Conservation (phyloP, 2,888 invertebrate genomes). For the Hermodice carunculata region DNA sequence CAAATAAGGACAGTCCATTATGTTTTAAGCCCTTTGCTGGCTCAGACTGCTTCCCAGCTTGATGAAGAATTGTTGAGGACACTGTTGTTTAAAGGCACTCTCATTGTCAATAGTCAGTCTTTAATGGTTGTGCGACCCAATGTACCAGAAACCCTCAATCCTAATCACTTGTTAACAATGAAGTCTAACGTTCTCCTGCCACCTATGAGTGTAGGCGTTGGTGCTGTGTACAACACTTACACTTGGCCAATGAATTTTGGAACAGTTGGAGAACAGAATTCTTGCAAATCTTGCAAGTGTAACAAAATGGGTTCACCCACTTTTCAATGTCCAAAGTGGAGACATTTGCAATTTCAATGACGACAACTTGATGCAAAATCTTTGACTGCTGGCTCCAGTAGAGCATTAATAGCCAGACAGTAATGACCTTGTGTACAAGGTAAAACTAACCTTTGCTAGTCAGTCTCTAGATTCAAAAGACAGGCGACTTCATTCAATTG, state of each 20-base stretch:
- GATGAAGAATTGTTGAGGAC: conserved; percentile 2
- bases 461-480: too few species aligned
- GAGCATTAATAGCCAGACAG: too few species aligned
- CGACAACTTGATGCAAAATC: too few species aligned
- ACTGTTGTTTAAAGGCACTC: background rate
- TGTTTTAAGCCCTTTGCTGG: background rate
- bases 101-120: conserved; percentile 1
- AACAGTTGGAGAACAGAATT: background rate
- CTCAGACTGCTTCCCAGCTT: background rate
- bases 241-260: background rate
- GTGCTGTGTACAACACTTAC: background rate
- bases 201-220: too few species aligned
- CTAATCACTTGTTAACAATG: conserved; percentile 8
- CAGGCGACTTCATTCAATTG: too few species aligned
- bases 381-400: too few species aligned
- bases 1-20: background rate
- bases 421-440: too few species aligned
- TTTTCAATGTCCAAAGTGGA: too few species aligned
- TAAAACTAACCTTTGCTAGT: too few species aligned
- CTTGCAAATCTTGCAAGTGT: background rate
- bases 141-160: background rate
- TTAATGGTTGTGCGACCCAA: background rate
- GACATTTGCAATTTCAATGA: too few species aligned
- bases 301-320: background rate
- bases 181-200: too few species aligned